phyloP scores from a whole-genome alignment of 2,797 vertebrate genomes.

The Orientallactaga sibirica region DNA sequence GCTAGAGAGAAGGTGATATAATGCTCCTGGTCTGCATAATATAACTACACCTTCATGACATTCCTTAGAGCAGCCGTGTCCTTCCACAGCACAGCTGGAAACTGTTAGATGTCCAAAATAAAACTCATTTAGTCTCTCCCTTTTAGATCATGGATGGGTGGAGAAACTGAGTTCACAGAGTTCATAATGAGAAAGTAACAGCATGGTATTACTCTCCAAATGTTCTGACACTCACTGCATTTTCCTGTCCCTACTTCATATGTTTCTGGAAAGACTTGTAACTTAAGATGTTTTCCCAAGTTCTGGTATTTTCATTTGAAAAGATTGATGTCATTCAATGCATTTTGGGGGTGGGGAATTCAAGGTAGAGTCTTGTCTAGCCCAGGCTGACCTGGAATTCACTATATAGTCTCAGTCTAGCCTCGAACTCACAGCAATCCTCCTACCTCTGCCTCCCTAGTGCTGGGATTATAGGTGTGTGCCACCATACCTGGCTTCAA shows the following conservation, averaged over 20 bases:
- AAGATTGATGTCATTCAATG: neutral
- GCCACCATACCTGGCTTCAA: neutral
- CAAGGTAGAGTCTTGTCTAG: no score
- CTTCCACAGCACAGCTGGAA: neutral
- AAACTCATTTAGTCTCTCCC: neutral
- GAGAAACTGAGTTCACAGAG: neutral
- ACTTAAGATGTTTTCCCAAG: neutral
- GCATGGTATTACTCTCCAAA: neutral
- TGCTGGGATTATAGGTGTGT: no score
- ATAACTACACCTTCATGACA: neutral
- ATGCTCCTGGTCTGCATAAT: neutral
- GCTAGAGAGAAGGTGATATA: neutral
- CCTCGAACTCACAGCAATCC: no score
- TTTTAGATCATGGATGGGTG: neutral
- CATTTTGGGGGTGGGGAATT: neutral
- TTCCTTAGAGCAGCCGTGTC: neutral
- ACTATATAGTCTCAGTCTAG: no score
- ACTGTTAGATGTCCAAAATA: neutral
- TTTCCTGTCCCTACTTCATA: neutral
- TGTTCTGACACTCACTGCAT: neutral
- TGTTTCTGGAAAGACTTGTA: conserved; percentile 14
- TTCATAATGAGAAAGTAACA: conserved; percentile 16
- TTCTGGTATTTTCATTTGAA: neutral
- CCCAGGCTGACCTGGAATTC: no score
- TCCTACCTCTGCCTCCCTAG: no score